phyloP scores from a whole-genome alignment of 2,888 invertebrate species.

The Teleogryllus oceanicus region DNA sequence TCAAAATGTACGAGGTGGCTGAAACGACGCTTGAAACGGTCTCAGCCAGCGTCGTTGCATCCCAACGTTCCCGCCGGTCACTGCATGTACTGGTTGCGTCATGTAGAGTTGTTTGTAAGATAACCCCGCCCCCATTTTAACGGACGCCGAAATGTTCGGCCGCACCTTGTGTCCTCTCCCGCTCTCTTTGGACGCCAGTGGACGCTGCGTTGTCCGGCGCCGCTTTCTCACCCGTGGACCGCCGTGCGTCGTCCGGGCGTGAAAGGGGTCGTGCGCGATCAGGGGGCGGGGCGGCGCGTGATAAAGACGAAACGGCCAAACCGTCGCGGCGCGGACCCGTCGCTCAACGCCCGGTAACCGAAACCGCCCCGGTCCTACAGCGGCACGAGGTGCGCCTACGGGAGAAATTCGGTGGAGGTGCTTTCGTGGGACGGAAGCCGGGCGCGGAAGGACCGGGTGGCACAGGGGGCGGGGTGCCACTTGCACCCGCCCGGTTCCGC shows the following conservation, averaged over 20 bases:
- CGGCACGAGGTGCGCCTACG: neutral
- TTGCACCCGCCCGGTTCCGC: constrained; percentile 18
- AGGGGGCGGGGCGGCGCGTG: neutral
- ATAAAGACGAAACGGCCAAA: constrained; percentile 6
- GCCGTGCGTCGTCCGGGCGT: no score
- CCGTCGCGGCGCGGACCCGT: neutral
- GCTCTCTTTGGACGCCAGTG: neutral
- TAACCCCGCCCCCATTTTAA: no score
- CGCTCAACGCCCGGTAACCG: neutral
- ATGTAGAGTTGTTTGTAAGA: no score
- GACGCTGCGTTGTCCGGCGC: neutral
- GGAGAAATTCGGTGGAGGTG: neutral
- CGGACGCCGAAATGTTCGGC: no score
- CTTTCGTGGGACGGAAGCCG: neutral
- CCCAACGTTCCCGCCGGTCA: no score
- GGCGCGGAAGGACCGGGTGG: neutral
- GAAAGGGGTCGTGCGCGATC: neutral
- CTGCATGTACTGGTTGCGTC: no score
- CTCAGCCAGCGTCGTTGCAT: no score
- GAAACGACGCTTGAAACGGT: no score
- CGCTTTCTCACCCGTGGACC: no score
- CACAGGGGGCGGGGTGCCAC: neutral
- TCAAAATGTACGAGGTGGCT: no score
- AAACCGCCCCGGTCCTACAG: neutral
- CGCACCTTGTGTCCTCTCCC: neutral